Conservation (phyloP, 2,888 invertebrate genomes). For the Ischnus inquisitorius region DNA sequence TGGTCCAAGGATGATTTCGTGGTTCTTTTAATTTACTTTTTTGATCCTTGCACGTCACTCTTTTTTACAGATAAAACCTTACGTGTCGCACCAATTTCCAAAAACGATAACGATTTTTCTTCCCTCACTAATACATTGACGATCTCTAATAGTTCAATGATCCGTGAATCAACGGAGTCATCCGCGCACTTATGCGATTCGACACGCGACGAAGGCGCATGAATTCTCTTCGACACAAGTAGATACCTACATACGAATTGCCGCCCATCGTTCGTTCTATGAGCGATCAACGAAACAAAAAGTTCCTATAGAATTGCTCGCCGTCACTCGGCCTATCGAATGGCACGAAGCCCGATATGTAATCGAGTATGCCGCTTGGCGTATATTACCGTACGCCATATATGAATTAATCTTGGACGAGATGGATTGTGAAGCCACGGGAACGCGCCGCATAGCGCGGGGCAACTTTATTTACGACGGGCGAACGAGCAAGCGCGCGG, state of each 20-base stretch:
- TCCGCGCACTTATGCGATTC: constrained; percentile 26
- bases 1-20: too few relatives aligned
- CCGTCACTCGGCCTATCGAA: constrained; percentile 16
- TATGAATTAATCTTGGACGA: constrained; percentile 27
- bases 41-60: too few relatives aligned
- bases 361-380: constrained; percentile 32
- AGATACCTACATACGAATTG: not conserved
- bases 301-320: constrained; percentile 42
- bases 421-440: constrained; percentile 43
- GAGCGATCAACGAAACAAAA: constrained; percentile 31
- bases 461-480: constrained; percentile 53
- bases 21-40: too few relatives aligned
- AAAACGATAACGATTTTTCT: too few relatives aligned
- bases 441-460: constrained; percentile 27
- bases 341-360: constrained; percentile 34
- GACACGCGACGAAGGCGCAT: constrained; percentile 27
- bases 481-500: constrained; percentile 11
- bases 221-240: constrained; percentile 22
- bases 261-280: constrained; percentile 1
- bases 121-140: not conserved
- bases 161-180: constrained; percentile 4
- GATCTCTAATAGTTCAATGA: constrained; percentile 6
- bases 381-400: not conserved
- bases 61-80: too few relatives aligned
- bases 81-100: too few relatives aligned